Evolutionary conservation across 2,888 invertebrate genomes (phyloP).

Genomic region (Lycia hirtaria): DNA sequence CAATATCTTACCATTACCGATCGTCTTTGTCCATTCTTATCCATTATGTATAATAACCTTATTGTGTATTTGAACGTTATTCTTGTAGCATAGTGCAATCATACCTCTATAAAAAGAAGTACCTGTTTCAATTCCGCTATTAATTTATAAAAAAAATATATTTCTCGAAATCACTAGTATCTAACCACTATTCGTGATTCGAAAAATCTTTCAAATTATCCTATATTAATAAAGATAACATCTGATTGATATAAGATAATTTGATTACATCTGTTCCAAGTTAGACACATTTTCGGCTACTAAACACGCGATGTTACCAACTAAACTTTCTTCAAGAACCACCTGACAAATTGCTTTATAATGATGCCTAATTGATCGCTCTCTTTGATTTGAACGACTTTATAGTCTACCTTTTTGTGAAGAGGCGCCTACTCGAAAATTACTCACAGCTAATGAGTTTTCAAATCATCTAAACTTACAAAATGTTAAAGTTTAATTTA

Average conservation of each 20-base stretch:
- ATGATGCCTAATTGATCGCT: constrained; percentile 69
- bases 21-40: constrained; percentile 37
- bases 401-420: constrained; percentile 34
- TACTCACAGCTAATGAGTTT: constrained; percentile 31
- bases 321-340: constrained; percentile 61
- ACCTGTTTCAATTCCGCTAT: constrained; percentile 69
- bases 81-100: constrained; percentile 40
- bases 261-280: constrained; percentile 13
- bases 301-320: constrained; percentile 57
- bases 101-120: constrained; percentile 46
- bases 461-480: constrained; percentile 25
- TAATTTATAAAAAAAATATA: constrained; percentile 63
- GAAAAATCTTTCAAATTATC: not conserved
- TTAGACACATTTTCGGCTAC: constrained; percentile 51
- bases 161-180: constrained; percentile 8
- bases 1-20: constrained; percentile 19
- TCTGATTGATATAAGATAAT: too few species aligned
- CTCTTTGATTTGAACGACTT: constrained; percentile 52
- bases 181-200: not conserved
- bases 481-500: constrained; percentile 19
- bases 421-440: constrained; percentile 28
- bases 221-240: too few species aligned
- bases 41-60: constrained; percentile 41
- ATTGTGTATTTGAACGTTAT: constrained; percentile 41
- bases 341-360: constrained; percentile 73